Evolutionary conservation across 1,140 invertebrate genomes (phyloP).

Genomic region (Harlomillsia oculata): DNA sequence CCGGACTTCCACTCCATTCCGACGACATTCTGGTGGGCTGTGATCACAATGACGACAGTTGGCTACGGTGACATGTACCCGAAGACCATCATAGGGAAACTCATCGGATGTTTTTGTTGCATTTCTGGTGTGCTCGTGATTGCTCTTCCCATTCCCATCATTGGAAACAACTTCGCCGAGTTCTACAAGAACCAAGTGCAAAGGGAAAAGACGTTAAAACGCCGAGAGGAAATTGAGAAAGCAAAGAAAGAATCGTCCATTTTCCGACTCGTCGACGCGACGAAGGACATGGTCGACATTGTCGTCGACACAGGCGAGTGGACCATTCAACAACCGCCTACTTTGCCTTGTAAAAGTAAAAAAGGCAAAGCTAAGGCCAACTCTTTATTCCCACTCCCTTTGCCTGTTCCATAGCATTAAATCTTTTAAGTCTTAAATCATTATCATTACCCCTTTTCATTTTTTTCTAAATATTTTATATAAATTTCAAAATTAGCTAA

Average conservation of each 20-base stretch:
- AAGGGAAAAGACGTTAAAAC: slow-evolving; percentile 91
- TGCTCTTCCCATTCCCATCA: slow-evolving; percentile 43
- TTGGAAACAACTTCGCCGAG: slow-evolving; percentile 39
- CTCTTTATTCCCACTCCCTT: too few species aligned
- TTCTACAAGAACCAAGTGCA: slow-evolving; percentile 46
- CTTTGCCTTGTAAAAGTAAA: too few species aligned
- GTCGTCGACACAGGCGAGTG: slow-evolving; percentile 91
- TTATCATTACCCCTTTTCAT: too few species aligned
- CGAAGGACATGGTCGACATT: slow-evolving; percentile 65
- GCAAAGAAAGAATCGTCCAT: slow-evolving; percentile 94
- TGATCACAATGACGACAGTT: slow-evolving; percentile 49
- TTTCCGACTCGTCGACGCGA: slow-evolving; percentile 94
- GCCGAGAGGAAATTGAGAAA: slow-evolving; percentile 84
- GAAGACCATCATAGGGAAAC: slow-evolving; percentile 40
- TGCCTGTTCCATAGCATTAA: too few species aligned
- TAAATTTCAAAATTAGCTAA: too few species aligned
- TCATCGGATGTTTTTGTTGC: slow-evolving; percentile 38
- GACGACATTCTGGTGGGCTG: slow-evolving; percentile 47
- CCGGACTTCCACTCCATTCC: slow-evolving; percentile 39
- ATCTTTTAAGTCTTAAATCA: too few species aligned
- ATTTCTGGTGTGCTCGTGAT: slow-evolving; percentile 39
- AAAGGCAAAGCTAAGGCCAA: too few species aligned
- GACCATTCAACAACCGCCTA: too few species aligned
- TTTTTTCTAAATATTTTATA: too few species aligned
- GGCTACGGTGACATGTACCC: slow-evolving; percentile 43